These are phyloP conservation scores for Oxyura jamaicensis DNA, from an alignment of 2,113 vertebrate genomes.

Conservation along the genomic window DNA sequence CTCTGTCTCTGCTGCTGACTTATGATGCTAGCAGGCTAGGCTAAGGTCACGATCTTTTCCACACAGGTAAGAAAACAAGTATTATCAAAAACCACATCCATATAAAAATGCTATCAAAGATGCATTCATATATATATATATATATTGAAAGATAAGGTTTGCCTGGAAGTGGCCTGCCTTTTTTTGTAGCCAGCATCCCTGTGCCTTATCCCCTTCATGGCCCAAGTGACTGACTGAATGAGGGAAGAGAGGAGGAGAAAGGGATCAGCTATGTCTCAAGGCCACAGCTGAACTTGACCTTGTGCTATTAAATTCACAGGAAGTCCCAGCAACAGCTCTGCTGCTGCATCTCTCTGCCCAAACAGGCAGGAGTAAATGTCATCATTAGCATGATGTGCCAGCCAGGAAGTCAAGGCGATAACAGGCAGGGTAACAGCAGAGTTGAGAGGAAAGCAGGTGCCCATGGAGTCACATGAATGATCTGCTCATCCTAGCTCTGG, in stretches of 20 bases:
- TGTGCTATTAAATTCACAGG: not conserved
- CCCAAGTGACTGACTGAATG: not conserved
- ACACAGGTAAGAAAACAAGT: not conserved
- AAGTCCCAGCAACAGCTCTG: not conserved
- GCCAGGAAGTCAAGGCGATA: not conserved
- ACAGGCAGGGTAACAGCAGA: not conserved
- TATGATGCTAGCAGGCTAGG: not conserved
- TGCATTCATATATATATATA: no score
- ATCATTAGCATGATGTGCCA: not conserved
- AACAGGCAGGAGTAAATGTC: not conserved
- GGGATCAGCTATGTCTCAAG: not conserved
- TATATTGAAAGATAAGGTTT: not conserved
- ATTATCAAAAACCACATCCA: not conserved
- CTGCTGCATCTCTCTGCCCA: not conserved
- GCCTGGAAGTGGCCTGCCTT: not conserved
- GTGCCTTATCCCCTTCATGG: not conserved
- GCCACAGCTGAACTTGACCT: not conserved
- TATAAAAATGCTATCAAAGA: not conserved
- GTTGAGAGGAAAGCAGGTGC: not conserved
- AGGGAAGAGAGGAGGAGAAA: not conserved
- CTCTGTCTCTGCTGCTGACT: not conserved
- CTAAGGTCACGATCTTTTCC: not conserved
- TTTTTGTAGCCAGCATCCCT: not conserved
- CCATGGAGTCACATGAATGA: accelerated
- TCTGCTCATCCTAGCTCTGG: not conserved